A percentile compares a stretch with the other conserved stretches of the same genome.
Evolutionary conservation across 2,113 vertebrate species (phyloP).

Genomic region (Nyctibius bracteatus): DNA sequence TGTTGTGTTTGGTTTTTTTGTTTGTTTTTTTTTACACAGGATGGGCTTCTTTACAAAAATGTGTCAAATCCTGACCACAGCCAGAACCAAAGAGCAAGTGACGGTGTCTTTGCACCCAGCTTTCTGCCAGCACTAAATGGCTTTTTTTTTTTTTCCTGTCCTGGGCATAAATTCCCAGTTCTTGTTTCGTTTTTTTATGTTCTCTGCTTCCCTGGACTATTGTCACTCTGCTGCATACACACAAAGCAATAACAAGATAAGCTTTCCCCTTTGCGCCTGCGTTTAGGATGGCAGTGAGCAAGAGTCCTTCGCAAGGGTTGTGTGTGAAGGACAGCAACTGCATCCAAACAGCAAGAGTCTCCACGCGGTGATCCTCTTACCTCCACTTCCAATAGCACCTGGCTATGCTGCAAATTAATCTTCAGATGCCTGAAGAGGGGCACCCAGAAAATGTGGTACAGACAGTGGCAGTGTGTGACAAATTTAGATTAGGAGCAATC

Average conservation of each 20-base stretch:
- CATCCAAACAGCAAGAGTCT: not conserved
- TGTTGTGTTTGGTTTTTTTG: not conserved
- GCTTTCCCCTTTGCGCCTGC: not conserved
- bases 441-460: not conserved
- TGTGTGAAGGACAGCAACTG: not conserved
- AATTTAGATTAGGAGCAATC: constrained; percentile 7
- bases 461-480: not conserved
- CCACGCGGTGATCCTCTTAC: accelerated
- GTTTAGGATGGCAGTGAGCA: not conserved
- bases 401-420: not conserved
- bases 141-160: not conserved
- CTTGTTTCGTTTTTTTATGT: not conserved
- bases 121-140: not conserved
- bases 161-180: not conserved
- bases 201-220: not conserved
- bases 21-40: not conserved
- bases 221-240: not conserved
- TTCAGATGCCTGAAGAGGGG: not conserved
- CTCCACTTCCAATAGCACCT: not conserved
- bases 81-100: not conserved
- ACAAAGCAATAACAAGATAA: not conserved
- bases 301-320: not conserved
- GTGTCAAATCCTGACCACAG: not conserved
- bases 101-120: not conserved
- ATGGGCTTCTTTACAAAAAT: not conserved